These are phyloP conservation scores for Phania funesta DNA, from an alignment of 2,888 invertebrate species.

Conservation along the genomic window DNA sequence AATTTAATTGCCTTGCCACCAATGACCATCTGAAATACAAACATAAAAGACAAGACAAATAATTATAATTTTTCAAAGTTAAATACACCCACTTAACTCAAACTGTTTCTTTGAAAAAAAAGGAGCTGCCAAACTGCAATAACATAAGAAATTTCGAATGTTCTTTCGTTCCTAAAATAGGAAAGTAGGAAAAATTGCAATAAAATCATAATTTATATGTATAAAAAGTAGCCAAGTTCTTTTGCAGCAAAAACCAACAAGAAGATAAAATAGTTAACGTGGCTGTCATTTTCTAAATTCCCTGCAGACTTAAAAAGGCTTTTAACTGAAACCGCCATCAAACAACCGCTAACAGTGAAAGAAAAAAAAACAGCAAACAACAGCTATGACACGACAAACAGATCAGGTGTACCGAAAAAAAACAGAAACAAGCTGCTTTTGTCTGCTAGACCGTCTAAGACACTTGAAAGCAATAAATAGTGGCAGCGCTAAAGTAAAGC, in stretches of 20 bases:
- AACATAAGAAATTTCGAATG: slow-evolving; percentile 25
- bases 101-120: background rate
- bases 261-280: slow-evolving; percentile 52
- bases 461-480: slow-evolving; percentile 33
- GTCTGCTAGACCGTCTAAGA: slow-evolving; percentile 29
- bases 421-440: slow-evolving; percentile 41
- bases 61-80: slow-evolving; percentile 35
- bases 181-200: background rate
- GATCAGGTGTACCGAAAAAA: slow-evolving; percentile 59
- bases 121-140: background rate
- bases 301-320: slow-evolving; percentile 61
- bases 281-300: slow-evolving; percentile 66
- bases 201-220: slow-evolving; percentile 58
- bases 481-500: slow-evolving; percentile 60
- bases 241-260: slow-evolving; percentile 6
- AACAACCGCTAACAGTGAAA: slow-evolving; percentile 48
- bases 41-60: slow-evolving; percentile 40
- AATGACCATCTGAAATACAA: slow-evolving; percentile 9
- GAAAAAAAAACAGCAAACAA: slow-evolving; percentile 24
- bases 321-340: slow-evolving; percentile 63
- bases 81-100: slow-evolving; percentile 47
- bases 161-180: slow-evolving; percentile 12
- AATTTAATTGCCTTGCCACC: slow-evolving; percentile 3
- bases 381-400: slow-evolving; percentile 61
- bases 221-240: slow-evolving; percentile 23